Base-by-base conservation (phyloP, 1,140 invertebrate genomes). In the Pseudoatta argentina region DNA sequence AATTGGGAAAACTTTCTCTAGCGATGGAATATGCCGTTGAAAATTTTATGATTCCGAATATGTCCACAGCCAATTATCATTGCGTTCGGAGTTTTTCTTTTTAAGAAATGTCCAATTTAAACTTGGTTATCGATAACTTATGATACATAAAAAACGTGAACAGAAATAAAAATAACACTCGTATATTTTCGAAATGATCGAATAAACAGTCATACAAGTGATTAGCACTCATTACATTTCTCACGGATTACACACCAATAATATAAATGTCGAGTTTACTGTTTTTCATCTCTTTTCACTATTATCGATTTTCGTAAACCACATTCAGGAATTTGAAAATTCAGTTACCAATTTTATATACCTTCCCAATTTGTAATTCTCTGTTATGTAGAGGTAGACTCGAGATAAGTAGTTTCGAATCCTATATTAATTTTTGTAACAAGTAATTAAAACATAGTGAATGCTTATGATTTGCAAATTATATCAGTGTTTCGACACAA, bases 401-500 rank as follows among this genome's bases (percentile, higher is more conserved):
- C 14, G 6, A 78, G 59, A 48, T 27, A 79, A 24, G 44, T 71
- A 71, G 30, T 81, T 69, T 77, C 18, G 21, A 79, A 7, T 79
- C 16, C 5, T 53, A 27, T 24, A 34, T 39, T 79, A 16, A 39
- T 34, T 79, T 34, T 5, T 79, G 64, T 69, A 71, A 71, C 0
- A 55, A 55, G 21, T 81, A 69, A 48, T 71, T 69, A 39, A 81
- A 39, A 21, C 1, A 55, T 39, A 55, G 39, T 66, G 44, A 78
- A 64, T 69, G 48, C 63, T 55, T 39, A 69, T 69, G n/a, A 67
- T 39, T 79, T 67, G 44, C 27, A 69, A 34, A 79, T n/a, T 79
- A 44, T 76, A 51, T 51, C 76, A 77, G 27, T 67, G 63, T 79
- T n/a, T 69, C 64, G n/a, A 67, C n/a, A 81, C 30, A 14, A 53